phyloP scores from a whole-genome alignment of 2,113 vertebrate species.

The Pithys albifrons region DNA sequence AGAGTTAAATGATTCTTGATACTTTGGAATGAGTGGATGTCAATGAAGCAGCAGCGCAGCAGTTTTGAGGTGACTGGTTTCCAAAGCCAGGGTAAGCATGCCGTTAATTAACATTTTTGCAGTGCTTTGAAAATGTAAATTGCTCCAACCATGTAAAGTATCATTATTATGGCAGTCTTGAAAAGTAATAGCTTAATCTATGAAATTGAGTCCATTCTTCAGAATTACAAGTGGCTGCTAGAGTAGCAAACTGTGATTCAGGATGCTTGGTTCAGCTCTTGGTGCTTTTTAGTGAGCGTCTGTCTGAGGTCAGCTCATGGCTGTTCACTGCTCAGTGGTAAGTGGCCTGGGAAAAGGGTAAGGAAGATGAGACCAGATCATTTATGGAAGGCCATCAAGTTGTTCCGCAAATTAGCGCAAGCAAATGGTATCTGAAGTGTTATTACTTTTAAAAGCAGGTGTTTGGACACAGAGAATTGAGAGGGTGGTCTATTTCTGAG shows the following conservation, averaged over 20 bases:
- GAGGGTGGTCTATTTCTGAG: not conserved
- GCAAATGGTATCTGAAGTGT: not conserved
- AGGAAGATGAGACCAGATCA: not conserved
- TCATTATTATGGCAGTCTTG: constrained; percentile 27
- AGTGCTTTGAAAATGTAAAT: constrained; percentile 31
- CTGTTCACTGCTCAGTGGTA: not conserved
- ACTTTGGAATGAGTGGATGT: not conserved
- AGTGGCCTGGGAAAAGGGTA: not conserved
- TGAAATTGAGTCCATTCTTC: not conserved
- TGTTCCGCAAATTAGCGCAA: not conserved
- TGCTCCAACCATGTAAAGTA: constrained; percentile 17
- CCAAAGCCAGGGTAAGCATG: not conserved
- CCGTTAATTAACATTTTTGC: constrained; percentile 54
- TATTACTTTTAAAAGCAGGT: not conserved
- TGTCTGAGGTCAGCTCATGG: not conserved
- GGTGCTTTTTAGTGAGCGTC: not conserved
- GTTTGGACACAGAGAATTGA: not conserved
- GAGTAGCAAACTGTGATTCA: not conserved
- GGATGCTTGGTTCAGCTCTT: not conserved
- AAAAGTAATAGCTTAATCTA: constrained; percentile 32
- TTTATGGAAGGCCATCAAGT: not conserved
- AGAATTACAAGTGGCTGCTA: not conserved
- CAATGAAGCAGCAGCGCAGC: not conserved
- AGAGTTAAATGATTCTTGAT: not conserved
- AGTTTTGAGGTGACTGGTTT: constrained; percentile 25